A percentile compares a stretch with the other conserved stretches of the same genome.
These are phyloP conservation scores for Gymnogyps californianus DNA, from an alignment of 2,113 vertebrate genomes.

Conservation along the genomic window DNA sequence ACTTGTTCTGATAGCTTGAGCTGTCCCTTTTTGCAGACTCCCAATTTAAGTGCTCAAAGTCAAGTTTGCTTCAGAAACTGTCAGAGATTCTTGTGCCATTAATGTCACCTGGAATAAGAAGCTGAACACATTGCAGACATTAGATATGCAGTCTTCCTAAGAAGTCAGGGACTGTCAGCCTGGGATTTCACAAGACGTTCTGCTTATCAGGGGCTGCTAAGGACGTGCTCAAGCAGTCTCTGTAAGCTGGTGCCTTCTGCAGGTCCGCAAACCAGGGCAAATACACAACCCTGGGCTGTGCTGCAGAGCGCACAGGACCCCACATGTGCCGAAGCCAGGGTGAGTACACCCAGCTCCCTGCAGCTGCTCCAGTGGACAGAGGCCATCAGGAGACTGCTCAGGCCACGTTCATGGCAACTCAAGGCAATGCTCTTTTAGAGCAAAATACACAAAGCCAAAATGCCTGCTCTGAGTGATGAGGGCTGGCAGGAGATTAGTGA, in stretches of 20 bases:
- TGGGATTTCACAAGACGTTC: not conserved
- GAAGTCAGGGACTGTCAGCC: not conserved
- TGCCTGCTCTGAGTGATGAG: not conserved
- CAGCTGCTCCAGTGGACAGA: rapidly evolving
- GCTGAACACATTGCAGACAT: not conserved
- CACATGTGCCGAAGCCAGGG: rapidly evolving
- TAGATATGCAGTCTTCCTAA: not conserved
- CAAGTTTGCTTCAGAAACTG: not conserved
- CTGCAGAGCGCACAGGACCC: not conserved
- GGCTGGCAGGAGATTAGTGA: not conserved
- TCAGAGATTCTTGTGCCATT: not conserved
- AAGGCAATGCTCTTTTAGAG: not conserved
- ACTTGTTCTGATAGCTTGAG: not conserved
- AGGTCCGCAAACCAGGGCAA: not conserved
- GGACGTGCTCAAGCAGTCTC: not conserved
- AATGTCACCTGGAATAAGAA: not conserved
- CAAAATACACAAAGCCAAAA: not conserved
- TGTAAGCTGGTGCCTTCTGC: not conserved
- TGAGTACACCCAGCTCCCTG: rapidly evolving
- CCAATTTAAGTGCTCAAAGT: not conserved
- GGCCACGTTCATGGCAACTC: not conserved
- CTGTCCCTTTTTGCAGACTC: not conserved
- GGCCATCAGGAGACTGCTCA: not conserved
- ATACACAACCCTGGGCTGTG: too few species aligned
- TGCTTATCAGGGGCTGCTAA: not conserved